These are phyloP conservation scores for Sarcophaga rosellei DNA, from an alignment of 2,888 invertebrate species.

Conservation along the genomic window DNA sequence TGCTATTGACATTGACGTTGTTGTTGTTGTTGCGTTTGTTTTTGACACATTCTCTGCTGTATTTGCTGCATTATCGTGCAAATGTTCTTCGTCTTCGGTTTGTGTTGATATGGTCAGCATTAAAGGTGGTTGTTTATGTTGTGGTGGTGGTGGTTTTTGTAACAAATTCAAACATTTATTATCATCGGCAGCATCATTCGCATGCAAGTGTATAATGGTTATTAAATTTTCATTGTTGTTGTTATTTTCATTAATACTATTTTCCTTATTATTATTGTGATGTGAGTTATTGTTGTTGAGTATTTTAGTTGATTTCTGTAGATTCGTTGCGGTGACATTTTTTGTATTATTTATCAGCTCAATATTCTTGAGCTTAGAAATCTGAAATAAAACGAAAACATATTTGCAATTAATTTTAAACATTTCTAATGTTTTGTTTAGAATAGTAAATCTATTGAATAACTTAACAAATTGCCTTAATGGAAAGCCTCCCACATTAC, in stretches of 20 bases:
- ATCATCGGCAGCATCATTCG: conserved; percentile 3
- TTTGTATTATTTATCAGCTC: conserved; percentile 81
- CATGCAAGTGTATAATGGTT: conserved; percentile 50
- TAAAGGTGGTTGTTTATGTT: conserved; percentile 49
- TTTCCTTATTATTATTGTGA: conserved; percentile 35
- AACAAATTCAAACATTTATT: conserved; percentile 13
- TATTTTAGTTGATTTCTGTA: conserved; percentile 75
- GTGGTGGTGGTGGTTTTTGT: conserved; percentile 2
- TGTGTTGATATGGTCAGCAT: conserved; percentile 69
- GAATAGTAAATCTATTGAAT: background rate
- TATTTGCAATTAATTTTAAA: background rate
- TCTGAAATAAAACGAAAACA: conserved; percentile 78
- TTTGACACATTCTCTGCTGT: conserved; percentile 36
- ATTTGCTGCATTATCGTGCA: conserved; percentile 47
- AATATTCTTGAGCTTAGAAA: conserved; percentile 83
- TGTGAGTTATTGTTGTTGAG: conserved; percentile 65
- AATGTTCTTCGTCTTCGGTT: conserved; percentile 60
- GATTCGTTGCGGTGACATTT: conserved; percentile 78
- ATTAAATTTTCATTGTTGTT: conserved; percentile 45
- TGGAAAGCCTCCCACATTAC: conserved; percentile 16
- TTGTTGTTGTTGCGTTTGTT: conserved; percentile 57
- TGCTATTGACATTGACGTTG: conserved; percentile 68
- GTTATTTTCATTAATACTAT: conserved; percentile 38
- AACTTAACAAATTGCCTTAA: conserved; percentile 21
- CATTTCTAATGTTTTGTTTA: background rate